Evolutionary conservation across 2,113 vertebrate species (phyloP).

Genomic region (Myrmecobius fasciatus): DNA sequence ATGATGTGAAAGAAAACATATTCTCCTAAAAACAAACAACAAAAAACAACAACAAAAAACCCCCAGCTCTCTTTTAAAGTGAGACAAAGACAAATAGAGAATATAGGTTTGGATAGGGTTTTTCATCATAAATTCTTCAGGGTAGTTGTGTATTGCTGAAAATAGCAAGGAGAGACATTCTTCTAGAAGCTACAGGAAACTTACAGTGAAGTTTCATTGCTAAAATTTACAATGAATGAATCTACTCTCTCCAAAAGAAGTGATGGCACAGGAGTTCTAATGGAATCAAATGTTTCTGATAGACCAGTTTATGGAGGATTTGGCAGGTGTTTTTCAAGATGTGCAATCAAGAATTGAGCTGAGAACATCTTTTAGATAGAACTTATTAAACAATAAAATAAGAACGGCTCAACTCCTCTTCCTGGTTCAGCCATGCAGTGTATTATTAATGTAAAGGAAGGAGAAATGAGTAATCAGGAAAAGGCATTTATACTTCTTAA

Average conservation of each 20-base stretch:
- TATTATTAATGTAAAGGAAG: too few relatives aligned
- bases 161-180: background rate
- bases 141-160: too few relatives aligned
- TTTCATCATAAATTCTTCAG: too few relatives aligned
- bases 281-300: background rate
- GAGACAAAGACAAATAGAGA: too few relatives aligned
- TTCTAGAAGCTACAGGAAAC: background rate
- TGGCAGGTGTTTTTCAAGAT: background rate
- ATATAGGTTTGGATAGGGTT: too few relatives aligned
- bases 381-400: background rate
- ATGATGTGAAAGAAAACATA: too few relatives aligned
- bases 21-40: too few relatives aligned
- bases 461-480: too few relatives aligned
- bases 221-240: background rate
- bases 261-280: background rate
- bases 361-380: background rate
- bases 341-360: background rate
- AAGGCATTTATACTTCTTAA: too few relatives aligned
- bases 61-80: too few relatives aligned
- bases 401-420: background rate
- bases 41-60: too few relatives aligned
- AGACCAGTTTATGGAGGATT: background rate
- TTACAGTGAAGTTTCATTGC: background rate
- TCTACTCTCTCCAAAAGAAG: background rate
- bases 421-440: too few relatives aligned